phyloP scores from a whole-genome alignment of 2,888 invertebrate species.

The Neuroscelio doddi region DNA sequence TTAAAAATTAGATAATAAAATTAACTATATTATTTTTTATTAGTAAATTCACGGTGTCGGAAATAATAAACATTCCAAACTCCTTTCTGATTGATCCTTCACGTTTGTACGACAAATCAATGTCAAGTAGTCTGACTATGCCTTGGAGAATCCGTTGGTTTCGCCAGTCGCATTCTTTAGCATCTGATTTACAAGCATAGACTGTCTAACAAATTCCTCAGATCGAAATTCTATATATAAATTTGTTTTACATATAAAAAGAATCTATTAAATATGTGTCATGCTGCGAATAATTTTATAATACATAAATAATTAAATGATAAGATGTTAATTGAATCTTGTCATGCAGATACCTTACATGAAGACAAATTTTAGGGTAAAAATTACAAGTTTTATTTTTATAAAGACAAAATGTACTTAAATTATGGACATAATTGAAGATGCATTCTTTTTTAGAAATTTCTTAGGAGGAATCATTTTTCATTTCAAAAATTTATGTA shows the following conservation, averaged over 20 bases:
- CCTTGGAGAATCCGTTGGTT: constrained; percentile 48
- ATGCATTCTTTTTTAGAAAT: too few relatives aligned
- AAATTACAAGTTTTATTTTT: too few relatives aligned
- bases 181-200: constrained; percentile 48
- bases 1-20: too few relatives aligned
- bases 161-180: constrained; percentile 44
- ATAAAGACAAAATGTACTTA: too few relatives aligned
- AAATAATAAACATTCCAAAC: constrained; percentile 18
- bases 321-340: too few relatives aligned
- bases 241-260: background rate
- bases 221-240: constrained; percentile 33
- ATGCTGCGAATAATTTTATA: constrained; percentile 24
- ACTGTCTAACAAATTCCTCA: constrained; percentile 27
- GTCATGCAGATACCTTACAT: too few relatives aligned
- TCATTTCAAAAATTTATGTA: too few relatives aligned
- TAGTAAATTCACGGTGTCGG: background rate
- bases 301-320: too few relatives aligned
- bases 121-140: constrained; percentile 40
- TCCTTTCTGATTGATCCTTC: constrained; percentile 17
- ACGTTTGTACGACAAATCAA: constrained; percentile 35
- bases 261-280: constrained; percentile 23
- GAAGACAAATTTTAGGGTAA: too few relatives aligned
- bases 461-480: too few relatives aligned
- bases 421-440: too few relatives aligned
- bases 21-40: too few relatives aligned